Evolutionary conservation across 2,113 vertebrate species (phyloP).

Genomic region (Leptodactylus fuscus): DNA sequence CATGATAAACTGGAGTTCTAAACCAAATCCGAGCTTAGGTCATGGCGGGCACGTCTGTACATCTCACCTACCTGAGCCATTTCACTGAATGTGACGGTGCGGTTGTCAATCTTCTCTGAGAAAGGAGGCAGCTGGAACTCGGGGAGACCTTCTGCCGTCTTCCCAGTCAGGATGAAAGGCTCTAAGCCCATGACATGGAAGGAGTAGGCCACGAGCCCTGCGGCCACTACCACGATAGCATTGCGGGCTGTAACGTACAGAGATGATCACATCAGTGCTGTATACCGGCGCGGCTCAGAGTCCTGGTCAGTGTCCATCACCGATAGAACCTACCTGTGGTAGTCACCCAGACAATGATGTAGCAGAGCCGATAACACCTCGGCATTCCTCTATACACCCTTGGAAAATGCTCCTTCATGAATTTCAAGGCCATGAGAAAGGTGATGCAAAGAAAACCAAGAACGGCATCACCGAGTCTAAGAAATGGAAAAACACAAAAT

Average conservation of each 20-base stretch:
- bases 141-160: constrained; percentile 82
- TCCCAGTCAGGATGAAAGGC: constrained; percentile 85
- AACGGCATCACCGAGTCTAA: constrained; percentile 80
- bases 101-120: constrained; percentile 76
- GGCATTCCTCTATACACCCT: constrained; percentile 31
- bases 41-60: too few relatives aligned
- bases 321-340: constrained; percentile 76
- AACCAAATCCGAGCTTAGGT: too few relatives aligned
- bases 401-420: constrained; percentile 78
- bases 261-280: background rate
- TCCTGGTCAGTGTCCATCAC: background rate
- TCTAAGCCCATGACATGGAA: constrained; percentile 77
- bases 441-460: constrained; percentile 83
- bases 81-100: constrained; percentile 79
- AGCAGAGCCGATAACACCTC: constrained; percentile 66
- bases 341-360: constrained; percentile 77
- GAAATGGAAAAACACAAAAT: background rate
- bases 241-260: constrained; percentile 80
- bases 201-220: constrained; percentile 85
- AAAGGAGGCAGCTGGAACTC: constrained; percentile 75
- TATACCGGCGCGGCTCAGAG: background rate
- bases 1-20: too few relatives aligned
- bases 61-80: constrained; percentile 79
- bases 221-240: constrained; percentile 85
- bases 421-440: constrained; percentile 73